Evolutionary conservation across 1,140 invertebrate species (phyloP), one percentile per base, ranked within the genome.

Genomic region (Drosophila ironensis): DNA sequence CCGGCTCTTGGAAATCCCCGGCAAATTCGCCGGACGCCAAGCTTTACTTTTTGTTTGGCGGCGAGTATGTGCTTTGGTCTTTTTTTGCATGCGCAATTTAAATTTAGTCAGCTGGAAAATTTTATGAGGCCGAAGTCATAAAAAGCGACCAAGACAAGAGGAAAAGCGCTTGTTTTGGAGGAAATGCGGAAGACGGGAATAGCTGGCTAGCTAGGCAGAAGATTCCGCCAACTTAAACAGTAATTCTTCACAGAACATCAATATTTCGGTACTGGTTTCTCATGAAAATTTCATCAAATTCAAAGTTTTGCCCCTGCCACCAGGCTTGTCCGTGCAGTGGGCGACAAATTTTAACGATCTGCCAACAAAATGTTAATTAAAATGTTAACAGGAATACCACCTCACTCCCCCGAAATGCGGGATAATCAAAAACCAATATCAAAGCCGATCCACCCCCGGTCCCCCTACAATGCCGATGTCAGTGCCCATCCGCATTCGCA

Each of bases 401-500:
- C 19, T 40, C n/a, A 27, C 2, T 14, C 3, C 9, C n/a, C 12
- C 19, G 7, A 20, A 9, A 24, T 27, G 30, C 24, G 38, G 44
- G 28, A 78, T 78, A 84, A 86, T 86, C 64, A 80, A 86, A 86
- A 74, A 60, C 64, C 74, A 86, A 84, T 86, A 84, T 73, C 60
- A 54, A 54, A 60, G 59, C 64, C 71, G 72, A 78, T 84, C 53
- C 61, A 46, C n/a, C 38, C 46, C 8, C 28, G n/a, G 16, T 4
- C 27, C 8, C 47, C 3, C n/a, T n/a, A n/a, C n/a, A n/a, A n/a
- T n/a, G n/a, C n/a, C n/a, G n/a, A n/a, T n/a, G n/a, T n/a, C n/a
- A n/a, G n/a, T n/a, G n/a, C n/a, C n/a, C n/a, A n/a, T n/a, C n/a
- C n/a, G n/a, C 9, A 20, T 14, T 6, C 16, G 6, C 6, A 8